Conservation (phyloP, 1,140 invertebrate species). For the Drosophila murphyi region DNA sequence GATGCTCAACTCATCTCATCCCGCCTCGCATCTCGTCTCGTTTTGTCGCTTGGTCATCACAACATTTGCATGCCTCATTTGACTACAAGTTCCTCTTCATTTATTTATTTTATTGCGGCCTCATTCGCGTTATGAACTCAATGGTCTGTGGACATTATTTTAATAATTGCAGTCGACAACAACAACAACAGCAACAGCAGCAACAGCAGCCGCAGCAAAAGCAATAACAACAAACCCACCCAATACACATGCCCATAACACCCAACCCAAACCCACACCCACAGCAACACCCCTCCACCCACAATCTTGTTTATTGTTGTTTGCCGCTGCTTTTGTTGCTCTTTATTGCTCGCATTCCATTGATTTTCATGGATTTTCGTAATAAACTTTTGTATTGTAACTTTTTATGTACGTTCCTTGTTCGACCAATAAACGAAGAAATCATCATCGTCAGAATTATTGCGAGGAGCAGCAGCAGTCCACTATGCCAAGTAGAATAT, state of each 20-base stretch:
- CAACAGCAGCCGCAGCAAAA: slow-evolving; percentile 30
- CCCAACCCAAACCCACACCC: neutral
- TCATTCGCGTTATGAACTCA: slow-evolving; percentile 84
- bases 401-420: slow-evolving; percentile 55
- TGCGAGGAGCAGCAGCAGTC: neutral
- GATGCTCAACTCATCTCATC: slow-evolving; percentile 6
- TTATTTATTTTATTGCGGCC: slow-evolving; percentile 84
- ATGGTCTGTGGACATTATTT: slow-evolving; percentile 83
- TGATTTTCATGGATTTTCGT: slow-evolving; percentile 80
- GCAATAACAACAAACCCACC: slow-evolving; percentile 23
- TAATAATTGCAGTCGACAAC: slow-evolving; percentile 74
- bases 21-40: slow-evolving; percentile 1
- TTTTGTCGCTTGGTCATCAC: slow-evolving; percentile 34
- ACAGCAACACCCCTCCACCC: neutral
- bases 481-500: neutral
- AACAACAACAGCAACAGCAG: slow-evolving; percentile 28
- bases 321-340: slow-evolving; percentile 36
- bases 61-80: slow-evolving; percentile 81
- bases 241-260: too few species aligned
- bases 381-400: slow-evolving; percentile 75
- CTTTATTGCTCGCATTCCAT: slow-evolving; percentile 81
- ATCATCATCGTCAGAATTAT: slow-evolving; percentile 13
- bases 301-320: slow-evolving; percentile 50
- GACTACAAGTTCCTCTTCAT: slow-evolving; percentile 81
- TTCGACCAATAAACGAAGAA: slow-evolving; percentile 30